Evolutionary conservation across 2,888 invertebrate genomes (phyloP), one percentile per base, ranked within the genome.

Genomic region (Oxyteleia sp.): DNA sequence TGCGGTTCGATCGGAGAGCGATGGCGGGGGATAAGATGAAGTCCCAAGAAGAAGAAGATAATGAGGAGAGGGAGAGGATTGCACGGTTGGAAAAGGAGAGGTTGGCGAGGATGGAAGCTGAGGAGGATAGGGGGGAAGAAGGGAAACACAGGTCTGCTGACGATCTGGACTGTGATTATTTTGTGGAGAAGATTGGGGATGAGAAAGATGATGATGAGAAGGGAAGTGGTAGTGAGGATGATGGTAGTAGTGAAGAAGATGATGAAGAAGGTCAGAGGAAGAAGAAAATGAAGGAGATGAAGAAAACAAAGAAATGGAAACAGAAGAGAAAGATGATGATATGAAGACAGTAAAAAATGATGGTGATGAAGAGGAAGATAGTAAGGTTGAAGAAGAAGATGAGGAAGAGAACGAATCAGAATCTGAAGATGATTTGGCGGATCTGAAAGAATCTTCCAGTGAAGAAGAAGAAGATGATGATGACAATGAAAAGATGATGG

Each of bases 101-200:
- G 75, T 90, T 96, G 49, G 94, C 95, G 74, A 95, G 99, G 89
- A 99, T 98, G 98, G 94, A 95, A 84, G 96, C 96, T 5, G 88
- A 94, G 4, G 88, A 94, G 79, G 94, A 93, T 76, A 72, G 53
- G 15, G 90, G 93, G 41, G 74, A 87, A 5, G 86, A 88, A 8
- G 85, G 85, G 7, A 85, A 85, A 29, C 90, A 91, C 4, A 95
- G 95, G 87, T 96, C 96, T 80, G 98, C 98, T 0, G 98, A 98
- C 94, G 98, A 97, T 92, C 94, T 98, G 72, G 98, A 98, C 87
- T 98, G 98, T 93, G 96, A 96, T 91, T 96, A 96, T 89, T 95
- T 95, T 41, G 92, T 95, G 81, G 95, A 96, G 63, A 94, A 94
- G 87, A 90, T 86, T 85, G 91, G 64, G 90, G 92, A 94, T 72